phyloP scores from a whole-genome alignment of 2,888 invertebrate genomes.

The Apodemia duryi region DNA sequence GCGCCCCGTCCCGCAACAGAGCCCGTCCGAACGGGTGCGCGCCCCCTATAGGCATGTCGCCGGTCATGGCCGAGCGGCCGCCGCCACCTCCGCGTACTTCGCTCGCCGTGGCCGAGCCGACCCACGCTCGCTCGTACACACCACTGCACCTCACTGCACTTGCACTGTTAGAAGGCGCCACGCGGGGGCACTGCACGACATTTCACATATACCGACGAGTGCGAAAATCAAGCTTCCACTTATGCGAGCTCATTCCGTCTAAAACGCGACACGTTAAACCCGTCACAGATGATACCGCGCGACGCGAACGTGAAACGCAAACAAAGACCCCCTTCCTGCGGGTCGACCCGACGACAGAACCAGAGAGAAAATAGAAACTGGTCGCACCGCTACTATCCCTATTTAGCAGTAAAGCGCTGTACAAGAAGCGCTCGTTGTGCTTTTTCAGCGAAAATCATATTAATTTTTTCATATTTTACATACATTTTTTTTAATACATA shows the following conservation, averaged over 20 bases:
- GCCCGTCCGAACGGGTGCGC: slow-evolving; percentile 75
- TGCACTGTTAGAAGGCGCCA: slow-evolving; percentile 72
- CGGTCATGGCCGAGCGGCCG: slow-evolving; percentile 76
- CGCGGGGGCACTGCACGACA: slow-evolving; percentile 69
- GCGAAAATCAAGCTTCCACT: slow-evolving; percentile 74
- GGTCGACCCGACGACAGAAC: slow-evolving; percentile 71
- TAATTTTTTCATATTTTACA: background rate
- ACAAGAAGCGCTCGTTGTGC: background rate
- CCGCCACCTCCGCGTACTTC: slow-evolving; percentile 69
- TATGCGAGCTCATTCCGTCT: slow-evolving; percentile 76
- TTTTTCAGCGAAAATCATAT: background rate
- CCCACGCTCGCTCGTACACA: slow-evolving; percentile 68
- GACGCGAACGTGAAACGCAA: slow-evolving; percentile 77
- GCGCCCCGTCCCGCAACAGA: slow-evolving; percentile 72
- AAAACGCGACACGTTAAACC: slow-evolving; percentile 64
- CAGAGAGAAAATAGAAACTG: slow-evolving; percentile 79
- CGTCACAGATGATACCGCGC: slow-evolving; percentile 65
- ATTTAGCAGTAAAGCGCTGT: background rate
- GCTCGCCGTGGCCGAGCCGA: slow-evolving; percentile 71
- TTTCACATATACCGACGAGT: slow-evolving; percentile 72
- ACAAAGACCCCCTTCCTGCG: slow-evolving; percentile 73
- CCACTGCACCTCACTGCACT: slow-evolving; percentile 76
- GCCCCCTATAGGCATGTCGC: slow-evolving; percentile 77
- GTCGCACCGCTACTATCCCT: background rate
- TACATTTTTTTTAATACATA: background rate